Evolutionary conservation across 2,113 vertebrate genomes (phyloP).

Genomic region (Zapornia atra): DNA sequence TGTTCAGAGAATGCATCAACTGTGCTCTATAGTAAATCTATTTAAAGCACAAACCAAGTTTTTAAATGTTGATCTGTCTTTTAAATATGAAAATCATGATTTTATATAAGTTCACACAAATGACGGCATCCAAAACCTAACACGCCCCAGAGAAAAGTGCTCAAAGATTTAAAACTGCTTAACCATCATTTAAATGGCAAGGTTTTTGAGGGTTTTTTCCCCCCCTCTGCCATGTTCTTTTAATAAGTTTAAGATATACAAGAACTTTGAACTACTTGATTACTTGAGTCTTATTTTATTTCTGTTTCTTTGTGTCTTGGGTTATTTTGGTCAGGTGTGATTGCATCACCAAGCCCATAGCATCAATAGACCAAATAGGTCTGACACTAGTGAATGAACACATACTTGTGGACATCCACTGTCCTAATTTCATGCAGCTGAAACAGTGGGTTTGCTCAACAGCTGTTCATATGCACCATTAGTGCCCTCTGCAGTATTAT

Average conservation of each 20-base stretch:
- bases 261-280: background rate
- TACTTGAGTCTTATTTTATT: background rate
- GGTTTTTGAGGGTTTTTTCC: background rate
- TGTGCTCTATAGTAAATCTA: background rate
- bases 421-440: background rate
- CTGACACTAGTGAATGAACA: background rate
- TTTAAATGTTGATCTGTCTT: background rate
- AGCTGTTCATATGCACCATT: conserved; percentile 33
- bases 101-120: background rate
- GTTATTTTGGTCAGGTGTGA: background rate
- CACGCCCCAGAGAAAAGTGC: background rate
- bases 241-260: background rate
- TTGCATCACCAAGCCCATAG: background rate
- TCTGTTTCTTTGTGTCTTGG: background rate
- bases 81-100: background rate
- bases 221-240: background rate
- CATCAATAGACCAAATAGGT: background rate
- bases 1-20: background rate
- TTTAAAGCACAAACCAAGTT: background rate
- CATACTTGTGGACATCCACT: background rate
- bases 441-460: background rate
- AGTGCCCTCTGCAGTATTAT: conserved; percentile 73
- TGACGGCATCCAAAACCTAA: background rate
- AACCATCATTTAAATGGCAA: background rate
- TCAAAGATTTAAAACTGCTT: background rate